phyloP scores from a whole-genome alignment of 2,113 vertebrate genomes.

The Chitala chitala region DNA sequence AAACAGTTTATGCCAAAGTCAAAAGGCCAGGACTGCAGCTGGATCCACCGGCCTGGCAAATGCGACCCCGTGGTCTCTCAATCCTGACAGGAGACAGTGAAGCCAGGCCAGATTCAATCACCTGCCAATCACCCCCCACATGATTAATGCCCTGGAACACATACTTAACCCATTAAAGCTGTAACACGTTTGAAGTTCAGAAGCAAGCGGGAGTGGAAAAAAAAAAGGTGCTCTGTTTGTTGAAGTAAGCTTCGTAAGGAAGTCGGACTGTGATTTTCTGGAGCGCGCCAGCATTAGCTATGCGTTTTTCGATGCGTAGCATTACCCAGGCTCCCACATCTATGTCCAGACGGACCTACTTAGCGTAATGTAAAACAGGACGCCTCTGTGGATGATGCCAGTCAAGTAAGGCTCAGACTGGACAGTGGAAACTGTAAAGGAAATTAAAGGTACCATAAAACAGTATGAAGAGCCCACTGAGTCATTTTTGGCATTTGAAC shows the following conservation, averaged over 20 bases:
- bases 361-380: conserved; percentile 15
- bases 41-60: conserved; percentile 8
- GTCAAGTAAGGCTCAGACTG: no score
- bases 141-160: conserved; percentile 25
- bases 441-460: no score
- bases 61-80: conserved; percentile 26
- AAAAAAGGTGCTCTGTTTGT: not conserved
- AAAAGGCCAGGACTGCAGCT: conserved; percentile 22
- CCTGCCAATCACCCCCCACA: conserved; percentile 24
- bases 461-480: no score
- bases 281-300: not conserved
- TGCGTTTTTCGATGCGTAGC: not conserved
- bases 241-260: conserved; percentile 3
- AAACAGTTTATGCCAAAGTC: conserved; percentile 32
- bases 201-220: not conserved
- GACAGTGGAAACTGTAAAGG: no score
- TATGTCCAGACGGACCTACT: not conserved
- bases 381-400: not conserved
- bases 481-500: no score
- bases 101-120: conserved; percentile 19
- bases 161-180: conserved; percentile 22
- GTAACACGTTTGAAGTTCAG: not conserved
- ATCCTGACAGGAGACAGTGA: conserved; percentile 21
- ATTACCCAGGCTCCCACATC: not conserved
- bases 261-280: conserved; percentile 8